These are phyloP conservation scores for Drosophila teissieri DNA, from an alignment of 1,140 invertebrate genomes.

Conservation along the genomic window DNA sequence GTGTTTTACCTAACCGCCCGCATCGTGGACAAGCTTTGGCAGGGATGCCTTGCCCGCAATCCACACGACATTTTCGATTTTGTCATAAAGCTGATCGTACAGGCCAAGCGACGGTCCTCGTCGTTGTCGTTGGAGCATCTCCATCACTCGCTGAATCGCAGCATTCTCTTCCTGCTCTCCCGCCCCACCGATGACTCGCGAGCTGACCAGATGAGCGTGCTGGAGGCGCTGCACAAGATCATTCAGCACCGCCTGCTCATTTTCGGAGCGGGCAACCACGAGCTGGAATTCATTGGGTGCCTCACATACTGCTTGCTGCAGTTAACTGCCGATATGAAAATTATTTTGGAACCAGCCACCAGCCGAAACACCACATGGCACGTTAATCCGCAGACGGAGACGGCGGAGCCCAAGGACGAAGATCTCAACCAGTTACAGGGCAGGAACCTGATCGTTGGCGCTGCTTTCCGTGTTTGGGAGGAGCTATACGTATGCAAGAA, in stretches of 20 bases:
- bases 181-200: slow-evolving; percentile 94
- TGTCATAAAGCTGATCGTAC: slow-evolving; percentile 95
- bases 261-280: slow-evolving; percentile 97
- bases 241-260: slow-evolving; percentile 92
- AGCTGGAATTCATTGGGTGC: slow-evolving; percentile 97
- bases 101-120: slow-evolving; percentile 92
- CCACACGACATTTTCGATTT: slow-evolving; percentile 98
- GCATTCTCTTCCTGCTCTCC: slow-evolving; percentile 96
- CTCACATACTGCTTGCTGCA: slow-evolving; percentile 98
- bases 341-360: slow-evolving; percentile 90
- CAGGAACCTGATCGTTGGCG: slow-evolving; percentile 94
- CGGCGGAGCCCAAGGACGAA: slow-evolving; percentile 90
- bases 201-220: slow-evolving; percentile 95
- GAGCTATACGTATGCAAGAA: slow-evolving; percentile 98
- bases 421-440: slow-evolving; percentile 91
- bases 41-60: slow-evolving; percentile 94
- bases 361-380: slow-evolving; percentile 92
- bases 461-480: slow-evolving; percentile 97
- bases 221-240: slow-evolving; percentile 97
- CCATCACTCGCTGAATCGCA: slow-evolving; percentile 97
- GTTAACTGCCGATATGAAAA: slow-evolving; percentile 95
- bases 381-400: slow-evolving; percentile 90
- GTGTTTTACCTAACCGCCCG: slow-evolving; percentile 96
- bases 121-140: slow-evolving; percentile 92
- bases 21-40: slow-evolving; percentile 98